These are phyloP conservation scores for Callaeas wilsoni DNA, from an alignment of 2,113 vertebrate species.

Conservation along the genomic window DNA sequence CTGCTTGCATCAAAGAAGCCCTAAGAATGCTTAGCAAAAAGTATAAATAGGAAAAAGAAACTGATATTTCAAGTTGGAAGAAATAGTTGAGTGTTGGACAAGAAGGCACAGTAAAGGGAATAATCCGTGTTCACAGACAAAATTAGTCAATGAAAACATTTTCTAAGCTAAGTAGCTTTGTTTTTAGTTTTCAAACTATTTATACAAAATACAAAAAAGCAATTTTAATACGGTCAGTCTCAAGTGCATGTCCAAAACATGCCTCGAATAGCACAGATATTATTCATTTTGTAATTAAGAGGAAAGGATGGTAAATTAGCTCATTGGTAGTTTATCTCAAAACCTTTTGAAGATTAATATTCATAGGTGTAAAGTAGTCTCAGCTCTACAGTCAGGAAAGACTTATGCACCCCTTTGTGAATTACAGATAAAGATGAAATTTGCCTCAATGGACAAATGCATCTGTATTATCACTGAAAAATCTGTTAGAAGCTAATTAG, in stretches of 20 bases:
- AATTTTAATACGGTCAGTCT: neutral
- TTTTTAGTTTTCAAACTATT: neutral
- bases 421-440: neutral
- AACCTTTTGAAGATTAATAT: neutral
- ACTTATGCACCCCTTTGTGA: neutral
- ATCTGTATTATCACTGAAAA: neutral
- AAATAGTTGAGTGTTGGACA: neutral
- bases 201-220: neutral
- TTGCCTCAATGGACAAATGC: neutral
- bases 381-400: neutral
- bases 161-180: neutral
- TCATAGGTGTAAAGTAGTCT: neutral
- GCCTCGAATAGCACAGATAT: neutral
- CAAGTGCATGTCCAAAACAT: neutral
- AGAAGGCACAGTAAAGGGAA: neutral
- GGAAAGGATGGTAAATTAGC: neutral
- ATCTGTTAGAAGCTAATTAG: neutral
- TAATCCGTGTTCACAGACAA: neutral
- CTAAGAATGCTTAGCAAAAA: neutral
- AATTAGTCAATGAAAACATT: neutral
- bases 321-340: neutral
- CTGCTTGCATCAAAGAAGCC: neutral
- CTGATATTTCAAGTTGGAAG: neutral
- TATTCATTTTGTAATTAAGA: neutral
- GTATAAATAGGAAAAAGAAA: neutral